Conservation (phyloP, 1,140 invertebrate species). For the Marisa cornuarietis region DNA sequence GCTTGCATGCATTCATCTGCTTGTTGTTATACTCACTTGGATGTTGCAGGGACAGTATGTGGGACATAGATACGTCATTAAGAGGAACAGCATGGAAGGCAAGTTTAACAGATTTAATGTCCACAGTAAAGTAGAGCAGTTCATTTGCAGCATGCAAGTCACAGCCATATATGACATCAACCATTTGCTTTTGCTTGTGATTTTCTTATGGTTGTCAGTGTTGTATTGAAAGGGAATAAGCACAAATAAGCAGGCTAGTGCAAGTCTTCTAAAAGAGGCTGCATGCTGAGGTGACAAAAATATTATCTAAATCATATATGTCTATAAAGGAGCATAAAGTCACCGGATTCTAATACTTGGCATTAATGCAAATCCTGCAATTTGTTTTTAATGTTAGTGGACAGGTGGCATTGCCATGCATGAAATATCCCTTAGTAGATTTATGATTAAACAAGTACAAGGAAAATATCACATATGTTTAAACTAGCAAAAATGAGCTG, state of each 20-base stretch:
- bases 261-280: too few species aligned
- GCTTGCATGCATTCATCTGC: not conserved
- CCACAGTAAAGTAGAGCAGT: not conserved
- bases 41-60: not conserved
- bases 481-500: not conserved
- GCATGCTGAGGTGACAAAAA: not conserved
- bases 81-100: too few species aligned
- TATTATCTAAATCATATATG: not conserved
- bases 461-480: not conserved
- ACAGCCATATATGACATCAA: not conserved
- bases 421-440: not conserved
- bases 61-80: not conserved
- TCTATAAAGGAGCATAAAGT: conserved; percentile 7
- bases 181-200: too few species aligned
- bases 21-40: not conserved
- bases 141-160: not conserved
- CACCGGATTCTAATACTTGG: not conserved
- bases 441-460: not conserved
- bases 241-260: too few species aligned
- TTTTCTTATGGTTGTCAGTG: too few species aligned
- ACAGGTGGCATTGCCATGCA: not conserved
- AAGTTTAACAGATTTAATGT: too few species aligned
- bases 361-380: not conserved
- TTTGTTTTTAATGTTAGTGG: not conserved
- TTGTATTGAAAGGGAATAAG: too few species aligned